phyloP scores from a whole-genome alignment of 92 coral and sea anemone species.

The Virgularia gustaviana region DNA sequence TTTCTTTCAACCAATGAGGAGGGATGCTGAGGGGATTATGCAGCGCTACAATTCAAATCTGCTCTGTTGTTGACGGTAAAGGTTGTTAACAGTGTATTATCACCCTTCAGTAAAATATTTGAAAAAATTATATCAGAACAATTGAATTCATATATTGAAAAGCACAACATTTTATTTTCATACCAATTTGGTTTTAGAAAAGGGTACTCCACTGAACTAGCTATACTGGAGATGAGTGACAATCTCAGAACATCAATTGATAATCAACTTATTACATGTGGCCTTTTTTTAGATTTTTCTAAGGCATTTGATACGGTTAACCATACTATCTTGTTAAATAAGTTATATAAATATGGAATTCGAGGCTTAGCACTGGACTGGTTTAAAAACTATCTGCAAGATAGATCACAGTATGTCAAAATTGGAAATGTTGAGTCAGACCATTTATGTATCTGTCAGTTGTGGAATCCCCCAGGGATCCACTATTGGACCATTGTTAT shows the following conservation, averaged over 20 bases:
- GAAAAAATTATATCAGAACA: constrained; percentile 61
- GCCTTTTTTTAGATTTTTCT: constrained; percentile 55
- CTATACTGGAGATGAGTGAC: constrained; percentile 47
- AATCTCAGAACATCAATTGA: constrained; percentile 47
- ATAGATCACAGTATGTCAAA: constrained; percentile 2
- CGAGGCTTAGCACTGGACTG: constrained; percentile 50
- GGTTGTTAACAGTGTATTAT: too few species aligned
- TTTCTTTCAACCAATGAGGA: too few species aligned
- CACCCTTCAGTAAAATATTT: constrained; percentile 58
- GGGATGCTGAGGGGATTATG: too few species aligned
- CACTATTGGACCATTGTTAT: constrained; percentile 56
- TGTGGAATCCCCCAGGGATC: constrained; percentile 61
- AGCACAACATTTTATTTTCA: constrained; percentile 37
- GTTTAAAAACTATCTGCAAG: background rate
- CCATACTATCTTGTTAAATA: constrained; percentile 49
- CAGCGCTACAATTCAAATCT: too few species aligned
- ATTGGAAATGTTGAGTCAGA: constrained; percentile 24
- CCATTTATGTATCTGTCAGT: background rate
- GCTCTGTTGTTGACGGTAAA: too few species aligned
- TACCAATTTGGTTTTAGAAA: constrained; percentile 61
- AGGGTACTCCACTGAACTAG: constrained; percentile 45
- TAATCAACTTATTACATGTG: constrained; percentile 50
- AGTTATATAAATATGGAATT: constrained; percentile 52
- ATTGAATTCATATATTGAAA: constrained; percentile 32
- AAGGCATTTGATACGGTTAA: constrained; percentile 65